These are phyloP conservation scores for Acanthisitta chloris DNA, from an alignment of 2,113 vertebrate genomes.

Conservation along the genomic window DNA sequence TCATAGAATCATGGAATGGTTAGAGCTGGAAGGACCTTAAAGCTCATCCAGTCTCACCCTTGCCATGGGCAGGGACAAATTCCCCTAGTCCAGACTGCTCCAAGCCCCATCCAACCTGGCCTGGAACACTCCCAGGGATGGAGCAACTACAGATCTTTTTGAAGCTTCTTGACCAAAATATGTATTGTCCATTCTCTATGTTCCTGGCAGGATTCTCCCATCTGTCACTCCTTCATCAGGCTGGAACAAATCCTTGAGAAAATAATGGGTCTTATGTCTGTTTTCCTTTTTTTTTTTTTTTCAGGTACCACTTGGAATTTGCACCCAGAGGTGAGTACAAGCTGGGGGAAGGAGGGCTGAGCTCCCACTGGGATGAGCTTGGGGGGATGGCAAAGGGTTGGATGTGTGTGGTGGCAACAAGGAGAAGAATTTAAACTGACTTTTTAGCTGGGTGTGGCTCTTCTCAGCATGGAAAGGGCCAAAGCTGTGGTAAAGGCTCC, in stretches of 20 bases:
- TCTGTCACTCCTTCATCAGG: neutral
- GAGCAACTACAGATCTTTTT: fast-evolving
- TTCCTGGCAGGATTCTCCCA: neutral
- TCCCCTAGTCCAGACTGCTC: fast-evolving
- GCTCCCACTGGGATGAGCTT: neutral
- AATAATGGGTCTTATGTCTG: neutral
- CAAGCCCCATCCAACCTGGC: neutral
- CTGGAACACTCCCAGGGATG: neutral
- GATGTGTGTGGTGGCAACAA: fast-evolving
- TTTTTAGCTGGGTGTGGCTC: neutral
- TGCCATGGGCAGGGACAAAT: neutral
- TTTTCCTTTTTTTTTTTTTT: slow-evolving; percentile 13
- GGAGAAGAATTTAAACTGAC: neutral
- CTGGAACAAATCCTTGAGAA: neutral
- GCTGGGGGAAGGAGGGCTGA: neutral
- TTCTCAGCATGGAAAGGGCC: neutral
- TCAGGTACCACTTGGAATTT: slow-evolving; percentile 71
- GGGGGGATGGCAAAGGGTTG: neutral
- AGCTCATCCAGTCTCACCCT: neutral
- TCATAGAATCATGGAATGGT: neutral
- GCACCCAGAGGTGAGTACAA: slow-evolving; percentile 69
- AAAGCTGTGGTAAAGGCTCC: neutral
- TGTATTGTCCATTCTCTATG: neutral
- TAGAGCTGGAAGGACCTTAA: neutral
- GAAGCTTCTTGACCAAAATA: neutral